These are phyloP conservation scores for Halcyon badia DNA, from an alignment of 2,797 vertebrate species.

Conservation along the genomic window DNA sequence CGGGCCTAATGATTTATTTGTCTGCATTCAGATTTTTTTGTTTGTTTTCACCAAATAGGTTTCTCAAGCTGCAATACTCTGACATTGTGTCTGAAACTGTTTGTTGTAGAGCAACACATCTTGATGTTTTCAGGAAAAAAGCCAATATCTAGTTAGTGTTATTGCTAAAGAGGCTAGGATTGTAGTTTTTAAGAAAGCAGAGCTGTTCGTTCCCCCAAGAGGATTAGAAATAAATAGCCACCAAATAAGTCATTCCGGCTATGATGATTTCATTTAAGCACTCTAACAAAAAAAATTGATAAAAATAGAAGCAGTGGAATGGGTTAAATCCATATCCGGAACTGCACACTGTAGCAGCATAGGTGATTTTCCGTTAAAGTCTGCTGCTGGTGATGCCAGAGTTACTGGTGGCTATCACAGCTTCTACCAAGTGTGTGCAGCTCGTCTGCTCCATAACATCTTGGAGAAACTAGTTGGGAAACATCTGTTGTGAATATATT, in stretches of 20 bases:
- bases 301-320: neutral
- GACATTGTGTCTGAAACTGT: neutral
- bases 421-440: rapidly evolving
- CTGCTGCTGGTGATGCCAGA: neutral
- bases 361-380: neutral
- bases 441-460: neutral
- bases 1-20: neutral
- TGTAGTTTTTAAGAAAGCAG: neutral
- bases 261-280: neutral
- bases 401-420: neutral
- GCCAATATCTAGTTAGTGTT: conserved; percentile 11
- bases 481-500: neutral
- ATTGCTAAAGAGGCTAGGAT: neutral
- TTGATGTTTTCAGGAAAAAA: neutral
- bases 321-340: neutral
- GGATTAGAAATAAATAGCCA: neutral
- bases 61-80: neutral
- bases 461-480: neutral
- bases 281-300: neutral
- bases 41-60: neutral
- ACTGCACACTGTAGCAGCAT: neutral
- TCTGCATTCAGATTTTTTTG: neutral
- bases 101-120: neutral
- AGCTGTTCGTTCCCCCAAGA: neutral
- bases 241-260: neutral